Evolutionary conservation across 1,140 invertebrate genomes (phyloP), one percentile per base, ranked within the genome.

Genomic region (Geopemphigus sp.): DNA sequence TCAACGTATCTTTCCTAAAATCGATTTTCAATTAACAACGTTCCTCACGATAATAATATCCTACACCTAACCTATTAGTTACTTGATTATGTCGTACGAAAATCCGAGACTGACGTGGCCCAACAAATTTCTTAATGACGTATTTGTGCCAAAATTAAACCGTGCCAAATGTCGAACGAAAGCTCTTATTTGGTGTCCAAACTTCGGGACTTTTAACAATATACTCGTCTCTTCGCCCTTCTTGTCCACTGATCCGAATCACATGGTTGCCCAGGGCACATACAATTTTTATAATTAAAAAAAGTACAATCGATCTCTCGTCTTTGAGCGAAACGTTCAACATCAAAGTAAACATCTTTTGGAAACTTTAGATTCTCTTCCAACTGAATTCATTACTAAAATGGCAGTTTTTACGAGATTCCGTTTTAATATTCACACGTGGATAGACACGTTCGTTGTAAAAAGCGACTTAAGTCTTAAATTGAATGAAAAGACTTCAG

Each of bases 381-480:
- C 63, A 10, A 66, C 11, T 22, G 63, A 66, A 66, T 66, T 66
- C 63, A 66, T 19, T 22, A 22, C 32, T 66, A 66, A 66, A 66
- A 66, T 4, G 63, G 32, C 29, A 45, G n/a, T 5, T 66, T 32
- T 39, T n/a, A 19, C 12, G 32, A 39, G 14, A 66, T 66, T 66
- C 19, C n/a, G n/a, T 39, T 45, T 12, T 39, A 66, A 66, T 4
- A 39, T 66, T 66, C 32, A 66, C 63, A 66, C 32, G 63, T 66
- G 32, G 11, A 12, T n/a, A 24, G 17, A 66, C 32, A 5, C 29
- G n/a, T 66, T 66, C 14, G 63, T 66, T 22, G 17, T 3, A 17
- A 61, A 61, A 15, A 29, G 17, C 29, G 19, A n/a, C 32, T n/a
- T 39, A 5, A 39, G 32, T 39, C 8, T 8, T 8, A 3, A 39